Conservation (phyloP, 2,888 invertebrate genomes). For the Aelia acuminata region DNA sequence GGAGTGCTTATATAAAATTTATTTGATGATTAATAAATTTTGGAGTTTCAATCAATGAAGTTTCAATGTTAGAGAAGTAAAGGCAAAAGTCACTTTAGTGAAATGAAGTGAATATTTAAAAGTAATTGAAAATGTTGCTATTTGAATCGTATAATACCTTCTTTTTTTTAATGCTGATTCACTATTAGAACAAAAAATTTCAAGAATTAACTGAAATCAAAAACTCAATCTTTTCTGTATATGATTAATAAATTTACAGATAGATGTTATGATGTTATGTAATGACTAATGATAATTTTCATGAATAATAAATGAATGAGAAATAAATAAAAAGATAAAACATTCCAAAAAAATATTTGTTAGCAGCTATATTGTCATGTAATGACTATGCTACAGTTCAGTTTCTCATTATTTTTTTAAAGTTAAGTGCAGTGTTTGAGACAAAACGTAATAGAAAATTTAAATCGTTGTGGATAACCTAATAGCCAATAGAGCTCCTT, state of each 20-base stretch:
- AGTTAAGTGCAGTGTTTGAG: background rate
- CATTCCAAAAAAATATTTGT: background rate
- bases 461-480: background rate
- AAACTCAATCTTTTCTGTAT: background rate
- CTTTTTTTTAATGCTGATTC: background rate
- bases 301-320: too few relatives aligned
- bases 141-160: too few relatives aligned
- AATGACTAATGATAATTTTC: background rate
- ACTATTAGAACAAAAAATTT: background rate
- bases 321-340: too few relatives aligned
- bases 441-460: background rate
- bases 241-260: background rate
- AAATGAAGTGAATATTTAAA: too few relatives aligned
- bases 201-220: background rate
- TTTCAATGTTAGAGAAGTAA: background rate
- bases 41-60: background rate
- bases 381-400: background rate
- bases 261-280: background rate
- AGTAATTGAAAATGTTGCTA: background rate
- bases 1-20: too few relatives aligned
- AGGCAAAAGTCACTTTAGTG: too few relatives aligned
- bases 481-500: constrained; percentile 1
- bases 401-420: too few relatives aligned
- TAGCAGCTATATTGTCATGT: background rate
- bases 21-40: too few relatives aligned